A percentile compares a stretch with the other conserved stretches of the same genome.
Conservation (phyloP, 1,140 invertebrate species). For the Chrysoperla carnea region DNA sequence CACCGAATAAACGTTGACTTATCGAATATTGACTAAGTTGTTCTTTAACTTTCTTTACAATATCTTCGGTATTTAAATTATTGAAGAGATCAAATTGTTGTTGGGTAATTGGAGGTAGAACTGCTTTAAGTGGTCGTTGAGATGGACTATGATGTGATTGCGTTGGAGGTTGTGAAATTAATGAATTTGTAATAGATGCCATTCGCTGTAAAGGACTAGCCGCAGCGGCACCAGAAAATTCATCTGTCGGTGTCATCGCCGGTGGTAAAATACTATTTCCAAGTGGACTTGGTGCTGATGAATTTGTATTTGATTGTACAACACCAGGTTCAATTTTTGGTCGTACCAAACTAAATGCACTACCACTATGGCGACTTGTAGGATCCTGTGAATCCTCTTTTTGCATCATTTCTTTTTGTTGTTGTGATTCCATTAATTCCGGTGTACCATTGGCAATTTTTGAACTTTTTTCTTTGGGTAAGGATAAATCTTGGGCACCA, state of each 20-base stretch:
- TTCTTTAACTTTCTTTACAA: conserved; percentile 95
- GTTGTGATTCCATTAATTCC: conserved; percentile 37
- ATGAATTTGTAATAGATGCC: conserved; percentile 93
- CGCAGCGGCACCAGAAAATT: conserved; percentile 55
- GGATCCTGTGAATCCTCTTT: conserved; percentile 34
- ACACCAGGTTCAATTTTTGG: conserved; percentile 57
- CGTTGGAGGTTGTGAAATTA: conserved; percentile 79
- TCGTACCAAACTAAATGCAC: conserved; percentile 68
- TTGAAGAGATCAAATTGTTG: conserved; percentile 98
- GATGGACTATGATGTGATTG: conserved; percentile 61
- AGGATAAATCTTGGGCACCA: conserved; percentile 66
- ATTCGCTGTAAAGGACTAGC: conserved; percentile 89
- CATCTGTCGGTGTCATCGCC: conserved; percentile 55
- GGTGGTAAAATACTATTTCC: conserved; percentile 69
- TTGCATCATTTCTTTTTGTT: conserved; percentile 15
- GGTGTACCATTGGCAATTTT: conserved; percentile 51
- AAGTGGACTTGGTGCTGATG: conserved; percentile 53
- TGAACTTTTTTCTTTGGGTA: conserved; percentile 53
- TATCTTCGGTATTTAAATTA: conserved; percentile 95
- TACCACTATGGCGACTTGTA: conserved; percentile 58
- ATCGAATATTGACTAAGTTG: conserved; percentile 96
- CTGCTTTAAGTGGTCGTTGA: conserved; percentile 82
- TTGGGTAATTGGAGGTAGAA: conserved; percentile 93
- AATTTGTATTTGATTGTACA: conserved; percentile 39
- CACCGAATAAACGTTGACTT: conserved; percentile 94